Percentiles rank a stretch among this genome's conserved stretches.
These are phyloP conservation scores for Rhineura floridana DNA, from an alignment of 2,113 vertebrate genomes.

Conservation along the genomic window DNA sequence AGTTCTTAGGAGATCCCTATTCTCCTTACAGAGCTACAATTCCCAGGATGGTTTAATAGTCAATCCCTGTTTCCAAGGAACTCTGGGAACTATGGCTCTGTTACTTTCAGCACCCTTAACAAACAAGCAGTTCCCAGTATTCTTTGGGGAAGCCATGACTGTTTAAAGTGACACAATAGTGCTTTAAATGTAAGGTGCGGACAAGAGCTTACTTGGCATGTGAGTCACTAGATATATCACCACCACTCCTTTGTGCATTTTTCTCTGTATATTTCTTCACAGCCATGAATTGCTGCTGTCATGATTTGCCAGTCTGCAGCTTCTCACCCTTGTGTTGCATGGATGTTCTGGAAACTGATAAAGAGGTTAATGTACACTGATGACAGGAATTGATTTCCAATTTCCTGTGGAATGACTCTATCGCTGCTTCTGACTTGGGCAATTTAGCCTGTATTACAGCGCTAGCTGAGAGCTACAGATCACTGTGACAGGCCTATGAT, in stretches of 20 bases:
- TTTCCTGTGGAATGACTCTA: conserved; percentile 93
- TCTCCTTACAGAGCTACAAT: no score
- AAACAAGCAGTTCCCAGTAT: no score
- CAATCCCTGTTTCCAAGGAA: no score
- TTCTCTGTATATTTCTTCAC: background rate
- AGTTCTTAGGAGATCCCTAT: no score
- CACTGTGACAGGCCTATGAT: conserved; percentile 84
- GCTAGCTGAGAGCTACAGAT: conserved; percentile 82
- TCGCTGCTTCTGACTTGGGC: conserved; percentile 87
- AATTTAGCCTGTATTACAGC: conserved; percentile 87
- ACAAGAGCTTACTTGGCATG: background rate
- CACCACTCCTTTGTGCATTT: background rate
- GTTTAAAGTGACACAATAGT: no score
- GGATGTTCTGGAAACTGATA: conserved; percentile 76
- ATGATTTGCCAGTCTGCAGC: conserved; percentile 51
- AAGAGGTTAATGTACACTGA: conserved; percentile 84
- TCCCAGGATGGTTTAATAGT: no score
- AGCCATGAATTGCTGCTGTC: conserved; percentile 16
- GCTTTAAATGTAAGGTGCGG: no score
- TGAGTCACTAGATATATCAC: background rate
- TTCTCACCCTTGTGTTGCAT: conserved; percentile 61
- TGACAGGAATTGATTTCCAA: conserved; percentile 97
- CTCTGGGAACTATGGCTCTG: no score
- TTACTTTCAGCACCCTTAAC: no score
- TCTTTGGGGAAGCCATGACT: no score